Evolutionary conservation across 2,888 invertebrate genomes (phyloP).

Genomic region (Platynereis dumerilii): DNA sequence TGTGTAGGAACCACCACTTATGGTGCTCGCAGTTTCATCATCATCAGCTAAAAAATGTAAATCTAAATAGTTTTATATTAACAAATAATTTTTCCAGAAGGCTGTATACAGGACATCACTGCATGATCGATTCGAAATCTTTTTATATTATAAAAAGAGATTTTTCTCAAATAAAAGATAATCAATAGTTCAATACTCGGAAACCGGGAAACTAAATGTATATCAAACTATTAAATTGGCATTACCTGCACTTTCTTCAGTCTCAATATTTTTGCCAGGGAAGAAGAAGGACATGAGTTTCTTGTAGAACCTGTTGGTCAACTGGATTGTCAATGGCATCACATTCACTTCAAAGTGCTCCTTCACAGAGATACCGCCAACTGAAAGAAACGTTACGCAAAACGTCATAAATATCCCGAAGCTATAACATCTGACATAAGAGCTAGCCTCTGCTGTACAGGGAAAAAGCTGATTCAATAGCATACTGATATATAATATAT

Average conservation of each 20-base stretch:
- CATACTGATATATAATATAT: neutral
- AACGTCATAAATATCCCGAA: neutral
- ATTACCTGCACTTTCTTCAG: constrained; percentile 31
- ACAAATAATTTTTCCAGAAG: too few relatives aligned
- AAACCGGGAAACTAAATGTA: too few relatives aligned
- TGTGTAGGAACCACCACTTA: constrained; percentile 13
- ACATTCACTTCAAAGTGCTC: constrained; percentile 96
- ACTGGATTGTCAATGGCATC: constrained; percentile 82
- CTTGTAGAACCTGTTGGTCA: constrained; percentile 95
- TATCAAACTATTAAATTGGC: too few relatives aligned
- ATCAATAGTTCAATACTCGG: too few relatives aligned
- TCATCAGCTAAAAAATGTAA: constrained; percentile 20
- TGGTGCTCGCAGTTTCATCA: constrained; percentile 8
- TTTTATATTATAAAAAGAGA: too few relatives aligned
- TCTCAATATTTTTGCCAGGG: constrained; percentile 35
- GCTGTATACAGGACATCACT: too few relatives aligned
- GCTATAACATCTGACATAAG: too few relatives aligned
- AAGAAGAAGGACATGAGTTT: constrained; percentile 98
- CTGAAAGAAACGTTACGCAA: constrained; percentile 25
- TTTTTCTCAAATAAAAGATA: too few relatives aligned
- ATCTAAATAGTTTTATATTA: too few relatives aligned
- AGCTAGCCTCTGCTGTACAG: too few relatives aligned
- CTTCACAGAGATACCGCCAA: constrained; percentile 96
- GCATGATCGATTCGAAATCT: too few relatives aligned
- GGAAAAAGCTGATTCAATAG: too few relatives aligned